Evolutionary conservation across 2,888 invertebrate species (phyloP), one percentile per base, ranked within the genome.

Genomic region (Thelaira solivaga): DNA sequence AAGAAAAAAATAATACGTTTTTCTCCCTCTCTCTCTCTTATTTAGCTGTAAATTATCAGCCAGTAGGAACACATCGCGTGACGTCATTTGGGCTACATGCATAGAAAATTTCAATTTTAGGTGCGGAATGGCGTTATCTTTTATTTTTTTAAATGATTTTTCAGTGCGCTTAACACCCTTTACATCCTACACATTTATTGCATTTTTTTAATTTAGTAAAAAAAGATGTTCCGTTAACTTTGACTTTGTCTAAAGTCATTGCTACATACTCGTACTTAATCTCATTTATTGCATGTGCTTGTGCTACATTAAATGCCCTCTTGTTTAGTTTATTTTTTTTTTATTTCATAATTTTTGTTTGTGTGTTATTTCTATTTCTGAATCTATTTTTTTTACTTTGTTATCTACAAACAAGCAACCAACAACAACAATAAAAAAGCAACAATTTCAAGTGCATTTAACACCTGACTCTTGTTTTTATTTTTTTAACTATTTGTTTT

Each of bases 191-290:
- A 5, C 11, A 7, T 2, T 13, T 13, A 29, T 36, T 13, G 18
- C 5, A 53, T 45, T 47, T 57, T 29, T 24, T 61, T n/a, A n/a
- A n/a, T n/a, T 43, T n/a, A 24, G 18, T 24, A 5, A 31, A 43
- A 67, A 59, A 51, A 73, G 76, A 62, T 76, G 59, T 64, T 36
- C 8, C 51, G 31, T 59, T 59, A 72, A 68, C 77, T 73, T 77
- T 77, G 77, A 77, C 77, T 77, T 77, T 77, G 77, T 39, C 13
- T 62, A 77, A 77, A 51, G 77, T 77, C 77, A 73, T 77, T 53
- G 36, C 29, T 53, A 62, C n/a, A n/a, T n/a, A n/a, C n/a, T n/a
- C n/a, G n/a, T 39, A 20, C 53, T 55, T 26, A 39, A 47, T 68
- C 26, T 36, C 68, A 47, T 36, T 45, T 55, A n/a, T 22, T 41